A percentile compares a stretch with the other conserved stretches of the same genome.
These are phyloP conservation scores for Sphaerophoria taeniata DNA, from an alignment of 2,888 invertebrate species.

Conservation along the genomic window DNA sequence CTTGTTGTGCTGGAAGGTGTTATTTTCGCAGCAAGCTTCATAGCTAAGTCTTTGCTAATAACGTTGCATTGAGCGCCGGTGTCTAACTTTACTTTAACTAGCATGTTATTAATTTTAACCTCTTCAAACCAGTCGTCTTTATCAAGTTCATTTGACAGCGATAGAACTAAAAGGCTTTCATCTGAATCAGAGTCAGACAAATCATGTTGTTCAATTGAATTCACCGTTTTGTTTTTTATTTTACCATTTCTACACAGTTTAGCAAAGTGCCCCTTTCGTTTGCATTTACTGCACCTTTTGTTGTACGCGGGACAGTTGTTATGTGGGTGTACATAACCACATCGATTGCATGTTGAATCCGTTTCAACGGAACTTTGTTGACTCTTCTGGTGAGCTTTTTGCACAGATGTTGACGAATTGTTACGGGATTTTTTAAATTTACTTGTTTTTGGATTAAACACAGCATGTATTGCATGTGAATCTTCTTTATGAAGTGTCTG, in stretches of 20 bases:
- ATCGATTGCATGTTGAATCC: constrained; percentile 29
- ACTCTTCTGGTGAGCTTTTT: constrained; percentile 11
- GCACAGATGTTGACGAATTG: constrained; percentile 1
- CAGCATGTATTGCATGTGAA: constrained; percentile 10
- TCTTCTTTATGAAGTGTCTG: constrained; percentile 39
- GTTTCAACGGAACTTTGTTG: constrained; percentile 8
- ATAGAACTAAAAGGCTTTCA: constrained; percentile 35
- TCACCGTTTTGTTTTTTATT: constrained; percentile 31
- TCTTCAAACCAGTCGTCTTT: constrained; percentile 33
- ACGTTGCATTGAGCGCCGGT: constrained; percentile 41
- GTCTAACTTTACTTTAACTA: constrained; percentile 33
- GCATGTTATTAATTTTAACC: background rate
- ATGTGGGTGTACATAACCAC: constrained; percentile 20
- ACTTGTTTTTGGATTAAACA: background rate
- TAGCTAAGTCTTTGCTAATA: constrained; percentile 35
- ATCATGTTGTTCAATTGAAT: background rate
- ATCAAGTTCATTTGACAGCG: constrained; percentile 17
- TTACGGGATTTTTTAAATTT: constrained; percentile 5
- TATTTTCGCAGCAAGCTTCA: constrained; percentile 30
- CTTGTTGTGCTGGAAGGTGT: constrained; percentile 33
- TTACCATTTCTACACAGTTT: constrained; percentile 26
- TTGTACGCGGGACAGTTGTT: constrained; percentile 36
- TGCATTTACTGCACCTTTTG: constrained; percentile 42
- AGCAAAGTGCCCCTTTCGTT: constrained; percentile 33
- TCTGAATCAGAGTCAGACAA: constrained; percentile 36